These are phyloP conservation scores for Crocallis elinguaria DNA, from an alignment of 2,888 invertebrate genomes.

Conservation along the genomic window DNA sequence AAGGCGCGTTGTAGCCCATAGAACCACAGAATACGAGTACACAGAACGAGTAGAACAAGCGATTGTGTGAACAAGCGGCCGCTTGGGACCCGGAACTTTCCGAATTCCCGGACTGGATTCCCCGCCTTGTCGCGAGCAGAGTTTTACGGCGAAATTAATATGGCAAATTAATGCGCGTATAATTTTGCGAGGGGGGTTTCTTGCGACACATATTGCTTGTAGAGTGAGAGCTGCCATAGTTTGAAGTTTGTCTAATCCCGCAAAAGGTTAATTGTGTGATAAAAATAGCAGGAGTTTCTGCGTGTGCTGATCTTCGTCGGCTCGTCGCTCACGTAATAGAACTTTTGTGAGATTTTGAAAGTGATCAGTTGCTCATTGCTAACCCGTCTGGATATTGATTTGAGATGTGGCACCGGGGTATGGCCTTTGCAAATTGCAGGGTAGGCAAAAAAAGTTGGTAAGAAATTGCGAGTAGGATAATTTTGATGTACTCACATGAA, in stretches of 20 bases:
- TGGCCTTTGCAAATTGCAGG: too few species aligned
- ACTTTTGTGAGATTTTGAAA: too few species aligned
- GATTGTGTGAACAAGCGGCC: constrained; percentile 81
- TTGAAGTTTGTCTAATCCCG: not conserved
- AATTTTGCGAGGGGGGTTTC: constrained; percentile 79
- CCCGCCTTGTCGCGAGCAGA: constrained; percentile 80
- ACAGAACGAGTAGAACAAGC: constrained; percentile 56
- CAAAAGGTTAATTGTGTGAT: not conserved
- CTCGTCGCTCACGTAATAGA: too few species aligned
- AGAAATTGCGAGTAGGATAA: too few species aligned
- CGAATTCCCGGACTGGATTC: constrained; percentile 61
- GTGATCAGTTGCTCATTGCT: too few species aligned
- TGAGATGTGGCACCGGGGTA: too few species aligned
- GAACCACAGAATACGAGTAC: constrained; percentile 47
- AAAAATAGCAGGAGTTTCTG: too few species aligned
- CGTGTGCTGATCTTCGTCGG: too few species aligned
- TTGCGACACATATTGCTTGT: constrained; percentile 61
- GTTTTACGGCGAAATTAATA: constrained; percentile 86
- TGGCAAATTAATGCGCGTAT: constrained; percentile 86
- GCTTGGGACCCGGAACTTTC: constrained; percentile 79
- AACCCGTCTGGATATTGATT: too few species aligned
- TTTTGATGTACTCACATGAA: too few species aligned
- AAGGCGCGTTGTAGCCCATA: constrained; percentile 20
- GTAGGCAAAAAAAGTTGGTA: too few species aligned
- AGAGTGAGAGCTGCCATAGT: constrained; percentile 1